These are phyloP conservation scores for Tachysurus vachellii DNA, from an alignment of 2,113 vertebrate species.

Conservation along the genomic window DNA sequence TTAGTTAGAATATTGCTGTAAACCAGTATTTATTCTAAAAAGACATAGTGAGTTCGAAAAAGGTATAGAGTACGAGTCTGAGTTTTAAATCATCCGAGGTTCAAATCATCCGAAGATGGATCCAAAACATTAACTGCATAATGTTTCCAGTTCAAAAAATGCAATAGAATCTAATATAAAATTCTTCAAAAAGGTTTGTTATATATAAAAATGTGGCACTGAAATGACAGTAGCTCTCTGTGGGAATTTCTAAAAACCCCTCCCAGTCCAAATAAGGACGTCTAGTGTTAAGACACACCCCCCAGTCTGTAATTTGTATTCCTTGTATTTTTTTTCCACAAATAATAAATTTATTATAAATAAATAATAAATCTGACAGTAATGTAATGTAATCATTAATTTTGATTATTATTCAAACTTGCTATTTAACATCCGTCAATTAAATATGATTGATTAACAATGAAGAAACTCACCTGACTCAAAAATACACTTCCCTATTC, in stretches of 20 bases:
- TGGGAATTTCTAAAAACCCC: background rate
- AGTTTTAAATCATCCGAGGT: no score
- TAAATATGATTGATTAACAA: background rate
- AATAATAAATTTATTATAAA: background rate
- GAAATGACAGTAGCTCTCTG: background rate
- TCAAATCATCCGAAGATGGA: no score
- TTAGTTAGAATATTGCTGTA: background rate
- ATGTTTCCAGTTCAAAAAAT: no score
- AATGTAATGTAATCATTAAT: background rate
- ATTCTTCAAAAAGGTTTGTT: no score
- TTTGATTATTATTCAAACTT: background rate
- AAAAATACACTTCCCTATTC: slow-evolving; percentile 75
- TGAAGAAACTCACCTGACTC: slow-evolving; percentile 78
- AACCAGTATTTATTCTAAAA: background rate
- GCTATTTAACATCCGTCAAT: background rate
- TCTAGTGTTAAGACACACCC: background rate
- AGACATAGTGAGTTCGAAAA: background rate
- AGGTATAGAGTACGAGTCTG: no score
- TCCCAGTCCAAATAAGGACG: background rate
- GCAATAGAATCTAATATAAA: no score
- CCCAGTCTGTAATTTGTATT: background rate
- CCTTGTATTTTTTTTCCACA: background rate
- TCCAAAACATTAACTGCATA: no score
- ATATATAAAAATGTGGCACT: no score
- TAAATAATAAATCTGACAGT: background rate